Conservation (phyloP, 2,888 invertebrate genomes). For the Nezara viridula region DNA sequence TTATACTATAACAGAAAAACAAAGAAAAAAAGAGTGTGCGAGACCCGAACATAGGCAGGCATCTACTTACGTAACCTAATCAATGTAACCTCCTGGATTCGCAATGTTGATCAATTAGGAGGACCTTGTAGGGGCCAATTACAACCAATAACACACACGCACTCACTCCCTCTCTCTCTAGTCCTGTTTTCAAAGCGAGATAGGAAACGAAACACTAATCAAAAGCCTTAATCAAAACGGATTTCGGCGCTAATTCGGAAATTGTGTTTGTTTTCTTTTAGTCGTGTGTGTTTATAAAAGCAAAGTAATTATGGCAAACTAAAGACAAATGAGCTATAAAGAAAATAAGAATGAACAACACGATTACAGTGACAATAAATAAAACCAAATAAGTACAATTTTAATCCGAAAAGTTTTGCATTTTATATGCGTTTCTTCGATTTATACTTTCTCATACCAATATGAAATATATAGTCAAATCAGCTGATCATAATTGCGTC, state of each 20-base stretch:
- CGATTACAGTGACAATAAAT: no score
- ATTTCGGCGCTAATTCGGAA: not conserved
- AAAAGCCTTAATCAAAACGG: not conserved
- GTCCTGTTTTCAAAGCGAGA: not conserved
- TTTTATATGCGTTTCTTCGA: no score
- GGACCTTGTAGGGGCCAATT: not conserved
- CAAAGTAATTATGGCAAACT: not conserved
- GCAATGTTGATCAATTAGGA: not conserved
- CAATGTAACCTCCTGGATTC: not conserved
- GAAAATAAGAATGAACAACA: not conserved
- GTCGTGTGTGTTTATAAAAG: not conserved
- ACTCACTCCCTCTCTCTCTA: not conserved
- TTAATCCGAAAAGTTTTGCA: no score
- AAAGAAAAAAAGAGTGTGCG: not conserved
- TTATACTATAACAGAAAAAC: no score
- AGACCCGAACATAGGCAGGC: not conserved
- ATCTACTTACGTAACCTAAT: not conserved
- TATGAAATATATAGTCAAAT: no score
- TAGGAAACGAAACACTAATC: not conserved
- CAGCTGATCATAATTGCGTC: no score
- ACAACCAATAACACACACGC: not conserved
- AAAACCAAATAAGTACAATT: no score
- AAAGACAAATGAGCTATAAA: not conserved
- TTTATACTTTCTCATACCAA: no score
- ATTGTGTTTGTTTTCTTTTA: not conserved